Conservation (phyloP, 2,888 invertebrate genomes). For the Meghimatium bilineatum region DNA sequence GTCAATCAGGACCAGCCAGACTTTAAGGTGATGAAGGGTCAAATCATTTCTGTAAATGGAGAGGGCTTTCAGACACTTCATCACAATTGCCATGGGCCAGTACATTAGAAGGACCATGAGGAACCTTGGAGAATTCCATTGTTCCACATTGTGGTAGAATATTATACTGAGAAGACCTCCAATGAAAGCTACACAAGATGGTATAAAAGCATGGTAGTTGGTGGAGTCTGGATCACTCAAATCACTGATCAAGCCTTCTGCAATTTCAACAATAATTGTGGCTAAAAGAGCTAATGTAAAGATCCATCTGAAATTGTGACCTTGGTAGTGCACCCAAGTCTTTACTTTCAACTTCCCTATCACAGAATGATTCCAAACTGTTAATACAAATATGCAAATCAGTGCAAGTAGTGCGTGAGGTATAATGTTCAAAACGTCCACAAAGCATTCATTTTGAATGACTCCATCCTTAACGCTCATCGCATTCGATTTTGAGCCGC, state of each 20-base stretch:
- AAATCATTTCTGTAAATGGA: constrained; percentile 60
- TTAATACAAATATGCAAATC: constrained; percentile 68
- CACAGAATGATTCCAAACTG: constrained; percentile 71
- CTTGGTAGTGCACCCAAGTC: constrained; percentile 71
- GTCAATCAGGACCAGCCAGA: constrained; percentile 66
- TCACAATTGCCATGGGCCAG: constrained; percentile 64
- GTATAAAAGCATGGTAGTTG: constrained; percentile 73
- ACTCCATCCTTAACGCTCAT: constrained; percentile 69
- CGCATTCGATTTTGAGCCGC: constrained; percentile 65
- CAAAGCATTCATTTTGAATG: constrained; percentile 72
- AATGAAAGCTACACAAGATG: constrained; percentile 65
- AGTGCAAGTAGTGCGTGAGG: constrained; percentile 71
- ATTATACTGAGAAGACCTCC: constrained; percentile 66
- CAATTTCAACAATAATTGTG: constrained; percentile 68
- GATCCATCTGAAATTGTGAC: constrained; percentile 70
- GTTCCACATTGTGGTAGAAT: constrained; percentile 74
- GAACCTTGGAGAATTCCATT: constrained; percentile 74
- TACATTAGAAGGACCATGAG: constrained; percentile 68
- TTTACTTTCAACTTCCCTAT: constrained; percentile 69
- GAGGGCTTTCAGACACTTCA: constrained; percentile 58
- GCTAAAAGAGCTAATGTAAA: constrained; percentile 63
- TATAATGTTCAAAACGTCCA: constrained; percentile 73
- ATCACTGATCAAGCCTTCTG: constrained; percentile 71
- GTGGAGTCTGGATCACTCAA: constrained; percentile 65
- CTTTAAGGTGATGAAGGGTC: constrained; percentile 59